Evolutionary conservation across 2,888 invertebrate genomes (phyloP), one percentile per base, ranked within the genome.

Genomic region (Nowickia ferox): DNA sequence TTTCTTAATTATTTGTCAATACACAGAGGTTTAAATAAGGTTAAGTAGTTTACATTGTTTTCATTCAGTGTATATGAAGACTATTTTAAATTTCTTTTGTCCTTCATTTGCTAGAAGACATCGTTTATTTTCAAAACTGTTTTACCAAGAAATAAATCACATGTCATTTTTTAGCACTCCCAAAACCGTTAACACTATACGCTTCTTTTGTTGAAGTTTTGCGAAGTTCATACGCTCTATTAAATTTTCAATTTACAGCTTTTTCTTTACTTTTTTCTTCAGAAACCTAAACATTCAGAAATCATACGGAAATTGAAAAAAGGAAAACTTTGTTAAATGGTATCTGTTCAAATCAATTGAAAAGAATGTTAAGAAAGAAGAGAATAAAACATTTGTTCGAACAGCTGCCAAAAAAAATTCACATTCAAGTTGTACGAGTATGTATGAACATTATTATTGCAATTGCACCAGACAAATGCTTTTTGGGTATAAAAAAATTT

Each of bases 301-400:
- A 74, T 66, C 53, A 48, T 19, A 63, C 68, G 78, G 78, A 85
- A 82, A 85, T 82, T 74, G 81, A 63, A 77, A 68, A 74, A 76
- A 76, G 17, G 13, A 72, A 81, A 75, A 69, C 65, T 68, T 42
- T 78, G 63, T 69, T 51, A 74, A 82, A 78, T 82, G 78, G 63
- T 48, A 78, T 74, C 55, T 78, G 44, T 74, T 81, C 40, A 46
- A 55, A n/a, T 48, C 40, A 22, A 81, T 53, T 76, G 46, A 51
- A 71, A 76, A 66, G 30, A 84, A 72, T 71, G 57, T 46, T 22
- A 46, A 48, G 40, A 66, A 57, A 46, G 38, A 11, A 40, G 6
- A 53, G 17, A 30, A 42, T 11, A 22, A 59, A 63, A 19, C 53
- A 69, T 55, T 82, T 74, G 55, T 57, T 81, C 59, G 55, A 76